These are phyloP conservation scores for Tanypteryx hageni DNA, from an alignment of 2,888 invertebrate genomes.

Conservation along the genomic window DNA sequence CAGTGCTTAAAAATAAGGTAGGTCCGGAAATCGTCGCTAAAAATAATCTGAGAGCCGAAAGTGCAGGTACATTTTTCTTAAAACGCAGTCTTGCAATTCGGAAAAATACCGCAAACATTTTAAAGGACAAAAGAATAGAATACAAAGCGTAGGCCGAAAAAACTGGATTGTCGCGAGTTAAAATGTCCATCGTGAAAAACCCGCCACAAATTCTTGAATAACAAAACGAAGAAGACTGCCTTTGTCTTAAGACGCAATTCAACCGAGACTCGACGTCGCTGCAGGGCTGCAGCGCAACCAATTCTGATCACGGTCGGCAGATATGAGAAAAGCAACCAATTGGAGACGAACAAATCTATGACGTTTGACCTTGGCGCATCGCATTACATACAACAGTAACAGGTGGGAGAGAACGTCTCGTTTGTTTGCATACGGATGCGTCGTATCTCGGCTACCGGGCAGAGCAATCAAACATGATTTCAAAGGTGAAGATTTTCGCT, in stretches of 20 bases:
- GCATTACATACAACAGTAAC: neutral
- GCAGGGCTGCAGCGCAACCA: neutral
- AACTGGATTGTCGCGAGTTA: slow-evolving; percentile 41
- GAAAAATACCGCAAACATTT: slow-evolving; percentile 55
- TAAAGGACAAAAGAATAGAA: slow-evolving; percentile 26
- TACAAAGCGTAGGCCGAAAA: slow-evolving; percentile 54
- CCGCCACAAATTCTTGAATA: neutral
- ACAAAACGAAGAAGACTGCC: neutral
- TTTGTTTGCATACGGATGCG: too few relatives aligned
- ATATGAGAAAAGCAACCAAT: neutral
- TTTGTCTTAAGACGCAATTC: neutral
- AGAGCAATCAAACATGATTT: too few relatives aligned
- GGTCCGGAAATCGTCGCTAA: neutral
- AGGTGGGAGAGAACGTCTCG: neutral
- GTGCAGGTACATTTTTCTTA: slow-evolving; percentile 49
- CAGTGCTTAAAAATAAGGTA: neutral
- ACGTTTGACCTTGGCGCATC: neutral
- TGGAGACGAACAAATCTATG: neutral
- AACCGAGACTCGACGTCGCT: neutral
- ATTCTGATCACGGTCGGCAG: neutral
- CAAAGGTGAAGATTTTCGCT: too few relatives aligned
- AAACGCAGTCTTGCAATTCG: slow-evolving; percentile 26
- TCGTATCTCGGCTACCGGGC: too few relatives aligned
- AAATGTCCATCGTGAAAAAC: neutral
- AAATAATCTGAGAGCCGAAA: neutral